Evolutionary conservation across 2,113 vertebrate genomes (phyloP), one percentile per base, ranked within the genome.

Genomic region (Periophthalmodon schlosseri): DNA sequence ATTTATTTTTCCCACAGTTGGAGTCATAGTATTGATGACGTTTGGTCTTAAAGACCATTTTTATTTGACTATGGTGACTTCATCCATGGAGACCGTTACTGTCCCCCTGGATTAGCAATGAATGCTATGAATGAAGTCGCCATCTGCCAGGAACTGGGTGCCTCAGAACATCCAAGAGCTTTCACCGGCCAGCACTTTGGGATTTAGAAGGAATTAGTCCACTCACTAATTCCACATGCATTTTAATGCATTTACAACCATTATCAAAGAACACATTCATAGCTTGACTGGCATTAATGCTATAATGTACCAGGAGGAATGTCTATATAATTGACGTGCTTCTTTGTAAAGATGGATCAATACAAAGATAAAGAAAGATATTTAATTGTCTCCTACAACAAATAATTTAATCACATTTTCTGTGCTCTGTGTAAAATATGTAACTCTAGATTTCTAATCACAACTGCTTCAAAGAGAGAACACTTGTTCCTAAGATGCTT

Each of bases 161-260:
- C 75, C 61, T 78, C 70, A 80, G 57, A 72, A 86, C 77, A 63
- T 67, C 76, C 74, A 58, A 84, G 74, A 84, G 84, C 79, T 82
- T 81, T 75, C 57, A 76, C 46, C 1, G 21, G 21, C 47, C 63
- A 49, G 56, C 73, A 76, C 80, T 81, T 73, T 79, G 44, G 76
- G 79, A 72, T 81, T 87, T 82, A 83, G 70, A 54, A 54, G 83
- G 84, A 88, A 81, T 88, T 86, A 87, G 73, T 83, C 57, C 18
- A 65, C 68, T 82, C 52, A 69, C 9, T 84, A 85, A 88, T 88
- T 86, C 85, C 85, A 85, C 58, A 82, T 74, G 72, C 74, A 72
- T 73, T 34, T 72, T 77, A 72, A 72, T 5, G 39, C 10, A 46
- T 84, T 80, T 80, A 18, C 60, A 13, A 64, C 68, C 70, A 47